Conservation (phyloP, 2,888 invertebrate genomes). For the Drosophila paracracens region DNA sequence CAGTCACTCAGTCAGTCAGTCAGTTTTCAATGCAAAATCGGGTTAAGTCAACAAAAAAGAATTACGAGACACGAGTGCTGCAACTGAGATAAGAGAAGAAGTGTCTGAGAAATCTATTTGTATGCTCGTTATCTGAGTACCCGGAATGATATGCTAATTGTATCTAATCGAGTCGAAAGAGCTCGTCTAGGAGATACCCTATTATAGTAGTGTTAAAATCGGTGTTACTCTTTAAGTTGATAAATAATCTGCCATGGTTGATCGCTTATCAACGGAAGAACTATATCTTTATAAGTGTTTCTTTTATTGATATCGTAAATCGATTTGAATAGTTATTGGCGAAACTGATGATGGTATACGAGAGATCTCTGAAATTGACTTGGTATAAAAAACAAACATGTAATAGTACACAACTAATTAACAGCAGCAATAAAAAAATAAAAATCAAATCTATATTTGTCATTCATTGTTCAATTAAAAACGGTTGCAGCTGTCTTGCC, state of each 20-base stretch:
- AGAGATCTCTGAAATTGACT: not conserved
- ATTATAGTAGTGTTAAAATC: too few species aligned
- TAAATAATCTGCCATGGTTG: not conserved
- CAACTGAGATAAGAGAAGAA: constrained; percentile 27
- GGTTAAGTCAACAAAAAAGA: constrained; percentile 27
- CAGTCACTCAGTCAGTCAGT: not conserved
- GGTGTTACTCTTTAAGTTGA: not conserved
- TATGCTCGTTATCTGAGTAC: constrained; percentile 8
- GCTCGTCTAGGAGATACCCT: not conserved
- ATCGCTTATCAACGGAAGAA: not conserved
- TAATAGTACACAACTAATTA: not conserved
- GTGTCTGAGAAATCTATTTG: not conserved
- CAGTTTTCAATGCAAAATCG: constrained; percentile 13
- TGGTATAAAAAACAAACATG: not conserved
- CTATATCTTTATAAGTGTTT: not conserved
- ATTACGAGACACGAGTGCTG: not conserved
- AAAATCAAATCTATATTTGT: not conserved
- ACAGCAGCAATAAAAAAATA: not conserved
- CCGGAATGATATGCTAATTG: not conserved
- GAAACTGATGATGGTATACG: not conserved
- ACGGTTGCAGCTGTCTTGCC: not conserved
- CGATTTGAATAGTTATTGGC: not conserved
- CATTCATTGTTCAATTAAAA: not conserved
- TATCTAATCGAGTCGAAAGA: not conserved
- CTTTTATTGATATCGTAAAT: not conserved